Evolutionary conservation across 2,113 vertebrate species (phyloP), one percentile per base, ranked within the genome.

Genomic region (Polyodon spathula): DNA sequence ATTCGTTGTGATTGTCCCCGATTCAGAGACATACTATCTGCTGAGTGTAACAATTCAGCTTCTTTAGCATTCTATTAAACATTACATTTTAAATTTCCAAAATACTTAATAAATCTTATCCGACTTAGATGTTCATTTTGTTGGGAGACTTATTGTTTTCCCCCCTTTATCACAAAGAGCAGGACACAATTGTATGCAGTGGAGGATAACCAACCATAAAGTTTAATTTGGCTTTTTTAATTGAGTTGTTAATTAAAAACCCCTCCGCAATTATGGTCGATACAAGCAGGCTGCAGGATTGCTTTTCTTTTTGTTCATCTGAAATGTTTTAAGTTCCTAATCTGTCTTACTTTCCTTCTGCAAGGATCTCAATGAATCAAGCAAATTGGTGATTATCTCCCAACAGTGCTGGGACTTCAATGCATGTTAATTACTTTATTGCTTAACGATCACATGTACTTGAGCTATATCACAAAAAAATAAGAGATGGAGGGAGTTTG

Each of bases 161-260:
- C 48, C 46, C 46, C 46, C 46, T 16, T 16, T 52, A 51, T 63
- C 48, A 57, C 55, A 57, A 12, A 53, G 27, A 42, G 48, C 48
- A 57, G 55, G 37, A 40, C 51, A 57, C 58, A 58, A 63, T 63
- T 52, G 81, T 78, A 82, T 75, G 78, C 81, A 73, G 68, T 68
- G 78, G 78, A 83, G 82, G 74, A 87, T 81, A 83, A 81, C 57
- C 64, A 82, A 83, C 81, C 86, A 74, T 79, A 76, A 78, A 84
- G 81, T 84, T 85, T 87, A 86, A 85, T 88, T 86, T 86, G 83
- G 81, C 74, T 84, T 85, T 82, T 86, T 85, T 81, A 87, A 88
- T 87, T 86, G 84, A 89, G 87, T 84, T 89, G 87, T 86, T 89
- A 86, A 87, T 86, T 84, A 86, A 81, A 66, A 74, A 72, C 48